These are phyloP conservation scores for Pluvialis apricaria DNA, from an alignment of 2,113 vertebrate species.

Conservation along the genomic window DNA sequence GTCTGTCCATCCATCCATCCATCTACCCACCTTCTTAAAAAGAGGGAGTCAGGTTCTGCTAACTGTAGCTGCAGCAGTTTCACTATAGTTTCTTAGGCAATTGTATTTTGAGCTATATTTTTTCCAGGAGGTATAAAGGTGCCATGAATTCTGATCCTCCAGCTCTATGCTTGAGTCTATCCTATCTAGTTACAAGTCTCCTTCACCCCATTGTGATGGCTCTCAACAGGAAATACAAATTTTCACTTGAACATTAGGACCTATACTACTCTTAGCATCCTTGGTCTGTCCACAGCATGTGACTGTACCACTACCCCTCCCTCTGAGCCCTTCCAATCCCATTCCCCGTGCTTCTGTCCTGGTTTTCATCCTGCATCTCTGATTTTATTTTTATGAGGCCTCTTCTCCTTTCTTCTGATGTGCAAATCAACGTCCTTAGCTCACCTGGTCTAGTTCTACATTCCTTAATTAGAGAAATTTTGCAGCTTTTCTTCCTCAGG, in stretches of 20 bases:
- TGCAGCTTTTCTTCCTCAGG: neutral
- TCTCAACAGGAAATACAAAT: neutral
- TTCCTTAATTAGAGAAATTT: conserved; percentile 54
- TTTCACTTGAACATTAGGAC: neutral
- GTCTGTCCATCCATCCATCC: neutral
- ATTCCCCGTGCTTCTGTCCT: conserved; percentile 49
- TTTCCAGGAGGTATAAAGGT: neutral
- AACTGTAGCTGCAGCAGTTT: conserved; percentile 67
- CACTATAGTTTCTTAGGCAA: neutral
- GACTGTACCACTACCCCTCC: neutral
- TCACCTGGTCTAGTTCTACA: conserved; percentile 61
- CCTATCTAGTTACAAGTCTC: neutral
- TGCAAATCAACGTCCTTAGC: conserved; percentile 42
- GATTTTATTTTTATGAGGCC: conserved; percentile 50
- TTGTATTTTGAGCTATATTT: neutral
- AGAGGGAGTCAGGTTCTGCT: conserved; percentile 45
- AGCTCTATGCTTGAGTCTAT: neutral
- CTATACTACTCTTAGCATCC: neutral
- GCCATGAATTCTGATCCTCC: neutral
- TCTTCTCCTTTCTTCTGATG: conserved; percentile 46
- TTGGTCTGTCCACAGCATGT: neutral
- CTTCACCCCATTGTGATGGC: neutral
- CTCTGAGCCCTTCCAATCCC: conserved; percentile 32
- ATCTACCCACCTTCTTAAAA: conserved; percentile 2
- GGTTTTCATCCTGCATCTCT: conserved; percentile 42